A percentile compares a stretch with the other conserved stretches of the same genome.
Conservation (phyloP, 2,797 vertebrate genomes). For the Salmo trutta region DNA sequence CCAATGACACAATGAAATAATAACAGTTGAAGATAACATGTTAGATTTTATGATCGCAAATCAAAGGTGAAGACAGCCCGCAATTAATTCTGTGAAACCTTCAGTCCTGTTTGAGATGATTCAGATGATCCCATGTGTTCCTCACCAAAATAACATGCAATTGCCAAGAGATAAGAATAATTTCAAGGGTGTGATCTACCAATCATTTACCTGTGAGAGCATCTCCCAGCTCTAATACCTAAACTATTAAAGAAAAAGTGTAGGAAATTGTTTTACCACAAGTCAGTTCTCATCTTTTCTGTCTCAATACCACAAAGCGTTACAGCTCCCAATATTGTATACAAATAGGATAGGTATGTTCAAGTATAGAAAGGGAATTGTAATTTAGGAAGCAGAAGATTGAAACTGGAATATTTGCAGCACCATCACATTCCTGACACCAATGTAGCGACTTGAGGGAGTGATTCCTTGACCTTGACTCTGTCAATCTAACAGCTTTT, state of each 20-base stretch:
- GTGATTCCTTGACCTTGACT: background rate
- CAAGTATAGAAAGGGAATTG: background rate
- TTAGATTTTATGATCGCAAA: slow-evolving; percentile 14
- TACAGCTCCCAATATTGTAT: slow-evolving; percentile 9
- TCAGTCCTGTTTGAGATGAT: slow-evolving; percentile 31
- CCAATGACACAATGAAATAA: background rate
- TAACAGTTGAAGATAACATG: slow-evolving; percentile 15
- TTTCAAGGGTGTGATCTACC: slow-evolving; percentile 35
- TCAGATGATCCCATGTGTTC: slow-evolving; percentile 30
- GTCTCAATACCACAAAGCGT: background rate
- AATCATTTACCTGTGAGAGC: slow-evolving; percentile 18
- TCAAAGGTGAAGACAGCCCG: slow-evolving; percentile 32
- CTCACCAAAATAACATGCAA: slow-evolving; percentile 50
- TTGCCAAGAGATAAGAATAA: slow-evolving; percentile 43
- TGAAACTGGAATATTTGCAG: no score
- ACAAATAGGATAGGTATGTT: slow-evolving; percentile 5
- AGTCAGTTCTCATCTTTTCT: slow-evolving; percentile 33
- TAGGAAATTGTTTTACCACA: slow-evolving; percentile 27
- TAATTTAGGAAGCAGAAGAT: background rate
- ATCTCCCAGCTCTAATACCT: slow-evolving; percentile 32
- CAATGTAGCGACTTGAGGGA: background rate
- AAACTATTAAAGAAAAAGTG: slow-evolving; percentile 23
- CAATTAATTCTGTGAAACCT: slow-evolving; percentile 27
- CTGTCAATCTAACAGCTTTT: background rate
- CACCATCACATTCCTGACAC: background rate